Evolutionary conservation across 2,113 vertebrate species (phyloP).

Genomic region (Ciconia stormi): DNA sequence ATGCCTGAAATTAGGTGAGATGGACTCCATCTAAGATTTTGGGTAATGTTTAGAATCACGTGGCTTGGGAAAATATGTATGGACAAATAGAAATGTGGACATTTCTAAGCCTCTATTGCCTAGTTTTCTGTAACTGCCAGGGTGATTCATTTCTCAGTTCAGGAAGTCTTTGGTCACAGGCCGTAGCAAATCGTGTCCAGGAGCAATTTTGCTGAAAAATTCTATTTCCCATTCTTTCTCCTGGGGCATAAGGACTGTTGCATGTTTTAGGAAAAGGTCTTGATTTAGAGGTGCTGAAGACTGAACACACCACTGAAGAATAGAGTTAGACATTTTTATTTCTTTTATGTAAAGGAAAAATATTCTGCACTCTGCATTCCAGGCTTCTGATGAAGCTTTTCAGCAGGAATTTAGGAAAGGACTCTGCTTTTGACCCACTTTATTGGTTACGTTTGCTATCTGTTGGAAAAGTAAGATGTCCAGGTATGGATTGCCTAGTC

Average conservation of each 20-base stretch:
- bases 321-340: neutral
- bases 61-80: neutral
- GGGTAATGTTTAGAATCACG: neutral
- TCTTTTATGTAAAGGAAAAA: neutral
- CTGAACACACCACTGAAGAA: neutral
- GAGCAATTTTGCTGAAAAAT: conserved; percentile 17
- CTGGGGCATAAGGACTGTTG: neutral
- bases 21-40: neutral
- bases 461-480: neutral
- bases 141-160: neutral
- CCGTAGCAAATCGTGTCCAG: neutral
- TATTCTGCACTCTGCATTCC: neutral
- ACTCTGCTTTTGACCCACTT: neutral
- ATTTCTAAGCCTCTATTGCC: neutral
- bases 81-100: too few relatives aligned
- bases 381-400: neutral
- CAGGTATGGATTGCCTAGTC: neutral
- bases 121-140: neutral
- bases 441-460: neutral
- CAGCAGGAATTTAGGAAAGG: neutral
- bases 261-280: neutral
- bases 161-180: neutral
- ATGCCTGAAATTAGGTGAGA: neutral
- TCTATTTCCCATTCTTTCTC: neutral
- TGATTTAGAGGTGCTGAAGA: neutral